phyloP scores from a whole-genome alignment of 2,113 vertebrate species.

The Oxyruncus cristatus region DNA sequence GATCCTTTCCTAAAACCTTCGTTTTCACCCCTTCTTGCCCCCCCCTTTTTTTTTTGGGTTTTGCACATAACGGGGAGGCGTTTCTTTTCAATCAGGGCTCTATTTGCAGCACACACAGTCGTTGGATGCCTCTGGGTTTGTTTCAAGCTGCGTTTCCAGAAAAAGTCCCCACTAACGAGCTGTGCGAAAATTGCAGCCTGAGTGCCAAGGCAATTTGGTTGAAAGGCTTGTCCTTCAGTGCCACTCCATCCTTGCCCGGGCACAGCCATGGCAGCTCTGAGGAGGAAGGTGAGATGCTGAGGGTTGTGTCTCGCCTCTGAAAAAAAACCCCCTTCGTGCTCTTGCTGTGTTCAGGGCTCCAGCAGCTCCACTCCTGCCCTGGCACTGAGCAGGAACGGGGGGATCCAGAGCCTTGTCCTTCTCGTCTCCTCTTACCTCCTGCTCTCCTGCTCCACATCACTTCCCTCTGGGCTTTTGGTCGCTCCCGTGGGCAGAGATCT shows the following conservation, averaged over 20 bases:
- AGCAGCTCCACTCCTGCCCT: background rate
- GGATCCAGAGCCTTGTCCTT: background rate
- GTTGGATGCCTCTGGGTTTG: conserved; percentile 20
- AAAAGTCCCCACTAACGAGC: conserved; percentile 54
- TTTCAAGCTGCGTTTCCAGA: conserved; percentile 34
- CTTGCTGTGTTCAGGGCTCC: background rate
- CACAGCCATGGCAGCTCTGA: background rate
- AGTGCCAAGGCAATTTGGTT: conserved; percentile 48
- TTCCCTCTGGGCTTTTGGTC: background rate
- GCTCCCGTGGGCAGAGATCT: rapidly evolving
- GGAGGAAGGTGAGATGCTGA: background rate
- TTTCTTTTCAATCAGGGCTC: conserved; percentile 22
- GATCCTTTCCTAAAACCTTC: background rate
- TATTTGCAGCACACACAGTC: conserved; percentile 20
- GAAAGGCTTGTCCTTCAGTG: conserved; percentile 2
- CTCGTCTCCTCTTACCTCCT: background rate
- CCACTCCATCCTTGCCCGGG: background rate
- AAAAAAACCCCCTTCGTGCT: background rate
- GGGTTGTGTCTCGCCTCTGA: background rate
- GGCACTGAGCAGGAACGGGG: rapidly evolving
- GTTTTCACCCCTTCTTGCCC: background rate
- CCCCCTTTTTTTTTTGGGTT: background rate
- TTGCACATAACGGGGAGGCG: background rate
- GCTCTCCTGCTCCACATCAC: rapidly evolving
- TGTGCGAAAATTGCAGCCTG: background rate